Evolutionary conservation across 2,797 vertebrate species (phyloP), one percentile per base, ranked within the genome.

Genomic region (Limosa lapponica): DNA sequence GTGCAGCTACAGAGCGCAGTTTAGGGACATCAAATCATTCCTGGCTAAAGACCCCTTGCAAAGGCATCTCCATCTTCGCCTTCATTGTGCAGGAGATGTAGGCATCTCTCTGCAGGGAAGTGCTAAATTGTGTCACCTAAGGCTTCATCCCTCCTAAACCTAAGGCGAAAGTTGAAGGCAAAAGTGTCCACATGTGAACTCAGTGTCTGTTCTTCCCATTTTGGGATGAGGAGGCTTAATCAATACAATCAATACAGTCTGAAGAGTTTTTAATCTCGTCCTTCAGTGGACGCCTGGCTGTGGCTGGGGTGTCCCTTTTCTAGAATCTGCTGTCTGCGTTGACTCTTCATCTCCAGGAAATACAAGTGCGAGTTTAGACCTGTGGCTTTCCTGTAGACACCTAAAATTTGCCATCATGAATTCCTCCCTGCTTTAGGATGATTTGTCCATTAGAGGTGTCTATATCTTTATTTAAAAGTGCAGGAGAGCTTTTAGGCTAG

Each of bases 311-410:
- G 10, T 57, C 24, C 24, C 18, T 75, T 85, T 71, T 54, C 44
- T 16, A n/a, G 37, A n/a, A 15, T 55, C 24, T 65, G 23, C 43
- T 58, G 69, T 12, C 27, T 78, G n/a, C 25, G 13, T 14, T n/a
- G 65, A 44, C 16, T 20, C 30, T 57, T 34, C 52, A 11, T 4
- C 23, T 72, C 23, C 70, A 67, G 43, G 22, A 16, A 28, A 17
- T n/a, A 5, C 39, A 36, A 1, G 24, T 16, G 43, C 24, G n/a
- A 82, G 24, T 36, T 82, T 10, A 66, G 30, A 34, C 10, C 20
- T 7, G 14, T 1, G 11, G 14, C 8, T 74, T 83, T 27, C 1
- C 1, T 1, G 10, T 6, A 59, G 57, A 23, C 15, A 3, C 2
- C 27, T 22, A 7, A 32, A 52, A n/a, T 32, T 52, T 57, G 6